Evolutionary conservation across 2,797 vertebrate species (phyloP).

Genomic region (Moxostoma hubbsi): DNA sequence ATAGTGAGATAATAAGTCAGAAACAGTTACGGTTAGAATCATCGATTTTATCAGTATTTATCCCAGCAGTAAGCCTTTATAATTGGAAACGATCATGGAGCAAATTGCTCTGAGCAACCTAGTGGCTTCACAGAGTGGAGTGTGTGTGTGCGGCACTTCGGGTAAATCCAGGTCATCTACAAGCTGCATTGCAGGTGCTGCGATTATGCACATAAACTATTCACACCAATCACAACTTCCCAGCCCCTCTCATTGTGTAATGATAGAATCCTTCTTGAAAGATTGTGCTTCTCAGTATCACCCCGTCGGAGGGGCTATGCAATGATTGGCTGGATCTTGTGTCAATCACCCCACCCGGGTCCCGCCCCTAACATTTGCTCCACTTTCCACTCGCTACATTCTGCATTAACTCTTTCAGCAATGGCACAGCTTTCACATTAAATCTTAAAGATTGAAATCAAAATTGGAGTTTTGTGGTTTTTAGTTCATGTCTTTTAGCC

Average conservation of each 20-base stretch:
- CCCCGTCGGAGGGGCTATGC: not conserved
- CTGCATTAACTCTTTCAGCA: not conserved
- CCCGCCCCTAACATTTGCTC: conserved; percentile 37
- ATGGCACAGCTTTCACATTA: too few species aligned
- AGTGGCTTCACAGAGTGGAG: not conserved
- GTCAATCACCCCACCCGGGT: conserved; percentile 7
- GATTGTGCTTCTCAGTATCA: not conserved
- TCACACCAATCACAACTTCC: conserved; percentile 29
- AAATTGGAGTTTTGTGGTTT: too few species aligned
- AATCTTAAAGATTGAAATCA: too few species aligned
- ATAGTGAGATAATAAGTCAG: conserved; percentile 33
- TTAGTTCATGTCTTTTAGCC: too few species aligned
- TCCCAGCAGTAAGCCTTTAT: conserved; percentile 6
- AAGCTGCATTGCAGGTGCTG: conserved; percentile 55
- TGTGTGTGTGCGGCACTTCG: conserved; percentile 9
- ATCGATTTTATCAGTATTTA: conserved; percentile 35
- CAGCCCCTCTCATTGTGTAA: conserved; percentile 12
- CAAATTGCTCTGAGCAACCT: not conserved
- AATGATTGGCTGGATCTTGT: not conserved
- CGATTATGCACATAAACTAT: conserved; percentile 24
- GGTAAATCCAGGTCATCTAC: conserved; percentile 59
- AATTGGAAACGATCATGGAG: conserved; percentile 9
- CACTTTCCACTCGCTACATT: conserved; percentile 35
- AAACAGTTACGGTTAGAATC: conserved; percentile 27
- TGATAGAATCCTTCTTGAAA: conserved; percentile 1